Evolutionary conservation across 2,113 vertebrate genomes (phyloP).

Genomic region (Uria lomvia): DNA sequence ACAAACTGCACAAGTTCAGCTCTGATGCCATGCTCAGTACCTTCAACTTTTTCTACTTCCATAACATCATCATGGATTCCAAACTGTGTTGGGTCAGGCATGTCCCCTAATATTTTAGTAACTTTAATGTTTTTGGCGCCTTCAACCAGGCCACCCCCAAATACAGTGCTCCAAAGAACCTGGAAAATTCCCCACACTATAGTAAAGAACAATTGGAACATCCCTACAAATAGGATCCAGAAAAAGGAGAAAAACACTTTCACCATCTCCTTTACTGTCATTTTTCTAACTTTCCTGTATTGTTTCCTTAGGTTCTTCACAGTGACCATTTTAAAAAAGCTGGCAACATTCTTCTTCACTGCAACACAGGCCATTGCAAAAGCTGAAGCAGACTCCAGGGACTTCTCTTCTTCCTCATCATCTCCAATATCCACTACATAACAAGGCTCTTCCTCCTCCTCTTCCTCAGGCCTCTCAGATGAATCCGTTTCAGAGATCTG

Average conservation of each 20-base stretch:
- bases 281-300: slow-evolving; percentile 87
- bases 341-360: slow-evolving; percentile 79
- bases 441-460: slow-evolving; percentile 76
- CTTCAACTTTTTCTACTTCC: slow-evolving; percentile 87
- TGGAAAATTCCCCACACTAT: slow-evolving; percentile 91
- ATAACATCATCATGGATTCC: slow-evolving; percentile 92
- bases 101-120: slow-evolving; percentile 95
- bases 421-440: slow-evolving; percentile 76
- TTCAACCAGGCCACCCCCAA: slow-evolving; percentile 94
- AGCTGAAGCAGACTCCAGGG: slow-evolving; percentile 86
- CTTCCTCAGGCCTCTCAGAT: slow-evolving; percentile 80
- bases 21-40: slow-evolving; percentile 71
- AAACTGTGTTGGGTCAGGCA: slow-evolving; percentile 98
- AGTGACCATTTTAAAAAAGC: slow-evolving; percentile 82
- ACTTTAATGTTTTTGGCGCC: slow-evolving; percentile 98
- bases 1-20: slow-evolving; percentile 82
- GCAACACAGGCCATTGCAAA: slow-evolving; percentile 87
- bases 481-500: slow-evolving; percentile 93
- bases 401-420: slow-evolving; percentile 78
- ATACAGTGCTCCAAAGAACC: slow-evolving; percentile 92
- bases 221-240: slow-evolving; percentile 86
- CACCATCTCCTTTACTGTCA: slow-evolving; percentile 88
- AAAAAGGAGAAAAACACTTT: slow-evolving; percentile 89
- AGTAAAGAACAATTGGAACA: slow-evolving; percentile 83
- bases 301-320: slow-evolving; percentile 87